Conservation (phyloP, 2,888 invertebrate species). For the Nomada ferruginata region DNA sequence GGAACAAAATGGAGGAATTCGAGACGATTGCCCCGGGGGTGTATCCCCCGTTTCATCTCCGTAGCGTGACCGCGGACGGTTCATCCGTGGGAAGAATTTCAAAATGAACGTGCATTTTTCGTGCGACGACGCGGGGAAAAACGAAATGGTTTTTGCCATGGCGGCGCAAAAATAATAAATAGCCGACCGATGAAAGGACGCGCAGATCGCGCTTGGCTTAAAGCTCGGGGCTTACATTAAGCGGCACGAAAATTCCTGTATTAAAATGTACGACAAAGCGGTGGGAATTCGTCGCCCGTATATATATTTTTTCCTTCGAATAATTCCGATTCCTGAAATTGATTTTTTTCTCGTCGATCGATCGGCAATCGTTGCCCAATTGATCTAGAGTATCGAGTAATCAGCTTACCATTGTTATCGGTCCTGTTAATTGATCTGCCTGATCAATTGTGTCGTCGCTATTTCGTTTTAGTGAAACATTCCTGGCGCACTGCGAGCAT, state of each 20-base stretch:
- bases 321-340: background rate
- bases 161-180: constrained; percentile 46
- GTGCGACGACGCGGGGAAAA: constrained; percentile 7
- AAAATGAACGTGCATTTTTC: constrained; percentile 12
- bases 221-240: constrained; percentile 40
- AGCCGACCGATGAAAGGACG: constrained; percentile 38
- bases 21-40: background rate
- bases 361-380: background rate
- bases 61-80: background rate
- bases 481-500: background rate
- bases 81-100: constrained; percentile 20
- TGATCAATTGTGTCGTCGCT: background rate
- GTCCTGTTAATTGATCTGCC: too few species aligned
- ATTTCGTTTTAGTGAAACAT: background rate
- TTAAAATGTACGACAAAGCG: constrained; percentile 41
- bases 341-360: background rate
- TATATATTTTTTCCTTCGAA: constrained; percentile 9
- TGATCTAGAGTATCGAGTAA: constrained; percentile 7
- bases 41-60: background rate
- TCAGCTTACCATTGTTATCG: constrained; percentile 3
- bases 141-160: constrained; percentile 19
- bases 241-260: constrained; percentile 39
- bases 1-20: constrained; percentile 6
- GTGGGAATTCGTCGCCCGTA: background rate
- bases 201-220: constrained; percentile 29